phyloP scores from a whole-genome alignment of 2,888 invertebrate species.

The Eueremaeus valkanovi region DNA sequence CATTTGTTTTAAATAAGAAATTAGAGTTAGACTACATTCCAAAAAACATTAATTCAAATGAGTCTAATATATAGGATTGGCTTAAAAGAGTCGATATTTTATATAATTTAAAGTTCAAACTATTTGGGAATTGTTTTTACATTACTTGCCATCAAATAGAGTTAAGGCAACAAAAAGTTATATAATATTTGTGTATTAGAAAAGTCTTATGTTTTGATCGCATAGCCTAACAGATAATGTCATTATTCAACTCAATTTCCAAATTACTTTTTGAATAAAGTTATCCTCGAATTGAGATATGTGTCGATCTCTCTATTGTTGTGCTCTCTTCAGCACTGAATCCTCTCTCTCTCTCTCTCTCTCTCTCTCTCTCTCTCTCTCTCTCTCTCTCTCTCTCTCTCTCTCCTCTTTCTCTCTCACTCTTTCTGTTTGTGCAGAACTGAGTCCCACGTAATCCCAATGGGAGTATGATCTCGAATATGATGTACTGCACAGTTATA shows the following conservation, averaged over 20 bases:
- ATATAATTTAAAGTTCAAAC: no score
- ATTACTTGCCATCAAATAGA: no score
- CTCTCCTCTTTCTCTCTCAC: background rate
- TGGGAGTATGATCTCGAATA: conserved; percentile 19
- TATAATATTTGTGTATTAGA: no score
- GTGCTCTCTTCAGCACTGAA: background rate
- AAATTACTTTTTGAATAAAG: conserved; percentile 24
- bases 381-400: background rate
- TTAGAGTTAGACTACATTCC: no score
- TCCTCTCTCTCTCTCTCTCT: background rate
- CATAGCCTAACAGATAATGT: background rate
- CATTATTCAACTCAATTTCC: background rate
- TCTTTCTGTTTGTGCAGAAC: background rate
- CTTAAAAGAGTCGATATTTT: no score
- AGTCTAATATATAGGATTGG: no score
- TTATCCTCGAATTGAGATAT: background rate
- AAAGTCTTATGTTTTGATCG: background rate
- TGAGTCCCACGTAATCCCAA: conserved; percentile 25
- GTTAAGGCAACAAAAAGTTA: no score
- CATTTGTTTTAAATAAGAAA: no score
- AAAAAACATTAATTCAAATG: no score
- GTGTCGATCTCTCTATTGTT: conserved; percentile 17
- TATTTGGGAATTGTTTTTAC: no score
- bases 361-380: background rate
- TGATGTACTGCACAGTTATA: conserved; percentile 14